These are phyloP conservation scores for Musca domestica DNA, from an alignment of 1,140 invertebrate species.

Conservation along the genomic window DNA sequence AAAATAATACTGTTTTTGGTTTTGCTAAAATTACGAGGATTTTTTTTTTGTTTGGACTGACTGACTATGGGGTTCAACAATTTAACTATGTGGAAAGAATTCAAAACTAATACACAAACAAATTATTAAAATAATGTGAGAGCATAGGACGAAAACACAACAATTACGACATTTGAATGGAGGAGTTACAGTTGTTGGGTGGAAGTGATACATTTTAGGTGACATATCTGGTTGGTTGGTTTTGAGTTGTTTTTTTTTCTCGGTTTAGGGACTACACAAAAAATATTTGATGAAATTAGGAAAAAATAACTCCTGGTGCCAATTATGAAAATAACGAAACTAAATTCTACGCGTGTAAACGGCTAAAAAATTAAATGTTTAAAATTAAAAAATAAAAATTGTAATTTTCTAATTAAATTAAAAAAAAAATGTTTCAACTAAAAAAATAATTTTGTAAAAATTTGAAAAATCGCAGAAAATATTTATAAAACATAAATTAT, in stretches of 20 bases:
- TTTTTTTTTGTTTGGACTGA: too few species aligned
- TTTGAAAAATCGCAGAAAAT: slow-evolving; percentile 5
- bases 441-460: not conserved
- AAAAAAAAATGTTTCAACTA: not conserved
- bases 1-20: too few species aligned
- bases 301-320: not conserved
- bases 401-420: slow-evolving; percentile 1
- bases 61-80: too few species aligned
- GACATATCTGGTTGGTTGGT: too few species aligned
- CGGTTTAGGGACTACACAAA: not conserved
- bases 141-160: too few species aligned
- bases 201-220: too few species aligned
- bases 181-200: too few species aligned
- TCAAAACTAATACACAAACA: too few species aligned
- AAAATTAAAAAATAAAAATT: slow-evolving; percentile 3
- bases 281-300: slow-evolving; percentile 1
- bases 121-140: too few species aligned
- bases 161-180: too few species aligned
- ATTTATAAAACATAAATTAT: slow-evolving; percentile 14
- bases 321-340: not conserved
- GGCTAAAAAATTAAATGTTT: slow-evolving; percentile 7
- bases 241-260: not conserved
- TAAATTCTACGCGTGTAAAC: slow-evolving; percentile 18
- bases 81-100: too few species aligned
- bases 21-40: too few species aligned